Percentiles rank a stretch among this genome's conserved stretches.
These are phyloP conservation scores for Drosophila bifasciata DNA, from an alignment of 1,140 invertebrate species.

Conservation along the genomic window DNA sequence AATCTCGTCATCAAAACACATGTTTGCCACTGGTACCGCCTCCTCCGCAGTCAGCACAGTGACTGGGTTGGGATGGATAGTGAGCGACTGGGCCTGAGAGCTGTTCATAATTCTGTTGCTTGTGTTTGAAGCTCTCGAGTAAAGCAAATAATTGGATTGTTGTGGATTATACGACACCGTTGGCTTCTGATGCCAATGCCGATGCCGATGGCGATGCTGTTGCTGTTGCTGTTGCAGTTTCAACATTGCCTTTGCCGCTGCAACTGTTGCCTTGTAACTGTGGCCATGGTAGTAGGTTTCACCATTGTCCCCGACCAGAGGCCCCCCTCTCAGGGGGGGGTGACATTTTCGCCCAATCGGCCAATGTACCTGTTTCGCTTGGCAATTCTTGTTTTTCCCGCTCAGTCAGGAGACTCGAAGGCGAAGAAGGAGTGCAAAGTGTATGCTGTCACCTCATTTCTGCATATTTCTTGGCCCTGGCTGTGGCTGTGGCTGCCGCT, in stretches of 20 bases:
- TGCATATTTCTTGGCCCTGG: conserved; percentile 56
- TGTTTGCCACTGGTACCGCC: conserved; percentile 47
- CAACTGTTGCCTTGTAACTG: conserved; percentile 1
- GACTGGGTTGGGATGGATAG: neutral
- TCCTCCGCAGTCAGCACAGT: neutral
- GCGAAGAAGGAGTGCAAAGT: conserved; percentile 42
- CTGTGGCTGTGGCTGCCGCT: conserved; percentile 51
- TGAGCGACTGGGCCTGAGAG: neutral
- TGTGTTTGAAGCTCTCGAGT: conserved; percentile 45
- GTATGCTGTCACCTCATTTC: conserved; percentile 63
- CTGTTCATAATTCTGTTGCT: conserved; percentile 64
- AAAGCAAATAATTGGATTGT: conserved; percentile 62
- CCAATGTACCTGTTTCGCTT: conserved; percentile 56
- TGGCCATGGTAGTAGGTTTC: no score
- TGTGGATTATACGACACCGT: conserved; percentile 40
- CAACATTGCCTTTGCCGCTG: neutral
- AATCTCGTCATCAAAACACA: conserved; percentile 66
- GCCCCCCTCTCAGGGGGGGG: conserved; percentile 41
- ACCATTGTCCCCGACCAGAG: neutral
- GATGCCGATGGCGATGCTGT: no score
- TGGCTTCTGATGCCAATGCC: no score
- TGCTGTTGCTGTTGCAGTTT: conserved; percentile 27
- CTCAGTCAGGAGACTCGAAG: conserved; percentile 2
- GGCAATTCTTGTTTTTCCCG: conserved; percentile 43
- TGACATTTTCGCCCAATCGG: conserved; percentile 58